Base-by-base conservation (phyloP, 2,888 invertebrate genomes). In the Tachina lurida region DNA sequence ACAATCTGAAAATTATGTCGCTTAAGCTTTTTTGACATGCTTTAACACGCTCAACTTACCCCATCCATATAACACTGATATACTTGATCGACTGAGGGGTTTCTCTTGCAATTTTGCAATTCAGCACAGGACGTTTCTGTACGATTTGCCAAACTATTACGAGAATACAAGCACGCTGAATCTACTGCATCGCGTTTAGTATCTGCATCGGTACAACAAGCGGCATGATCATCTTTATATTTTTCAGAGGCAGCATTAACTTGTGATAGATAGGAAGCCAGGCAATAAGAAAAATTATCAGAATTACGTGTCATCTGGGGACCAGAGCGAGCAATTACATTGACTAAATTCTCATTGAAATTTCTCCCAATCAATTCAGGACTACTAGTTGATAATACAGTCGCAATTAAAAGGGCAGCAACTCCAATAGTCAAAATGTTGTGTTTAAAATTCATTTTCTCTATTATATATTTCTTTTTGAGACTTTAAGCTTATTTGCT, bases 321-420 rank as follows among this genome's bases (percentile, higher is more conserved):
- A 31, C 22, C 22, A 17, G 77, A 78, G 39, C 68, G 68, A 41
- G 77, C 31, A 17, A 78, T n/a, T 45, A 49, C 22, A 49, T 62
- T 62, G 22, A 78, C 41, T 7, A 78, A 9, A 49, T 60, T 60
- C 8, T 3, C 19, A 31, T 47, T n/a, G 3, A 39, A 9, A 47
- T 60, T 31, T 49, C 15, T 45, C 15, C 10, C 13, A 15, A 47
- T 47, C 31, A 67, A 47, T 31, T 45, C 54, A 7, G 52, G 70
- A 47, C 17, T 19, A 41, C 15, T 54, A 17, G 54, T 41, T 13
- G 70, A 1, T 39, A 31, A 12, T 12, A 63, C 62, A 63, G 43
- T 17, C 31, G 12, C n/a, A 39, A 54, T 54, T n/a, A 63, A 63
- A 12, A 52, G 10, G 10, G 71, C 41, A 17, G 43, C 19, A 3